Conservation (phyloP, 1,140 invertebrate genomes). For the Eriosoma lanigerum region DNA sequence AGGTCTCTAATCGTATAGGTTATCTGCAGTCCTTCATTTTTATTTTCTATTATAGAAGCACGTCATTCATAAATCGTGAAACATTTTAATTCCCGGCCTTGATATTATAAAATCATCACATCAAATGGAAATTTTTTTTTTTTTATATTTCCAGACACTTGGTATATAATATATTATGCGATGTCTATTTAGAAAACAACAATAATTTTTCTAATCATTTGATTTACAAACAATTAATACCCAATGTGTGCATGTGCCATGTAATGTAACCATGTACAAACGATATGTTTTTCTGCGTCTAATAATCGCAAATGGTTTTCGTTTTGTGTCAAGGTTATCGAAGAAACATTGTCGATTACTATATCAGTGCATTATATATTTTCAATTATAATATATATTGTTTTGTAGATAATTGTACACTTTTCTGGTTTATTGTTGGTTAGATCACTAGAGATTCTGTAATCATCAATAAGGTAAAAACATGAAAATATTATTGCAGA, state of each 20-base stretch:
- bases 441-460: background rate
- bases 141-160: background rate
- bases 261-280: too few relatives aligned
- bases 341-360: conserved; percentile 12
- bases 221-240: conserved; percentile 8
- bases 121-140: background rate
- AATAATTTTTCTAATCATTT: conserved; percentile 15
- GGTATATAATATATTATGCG: background rate
- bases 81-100: conserved; percentile 26
- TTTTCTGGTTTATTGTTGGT: background rate
- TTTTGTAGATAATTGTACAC: background rate
- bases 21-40: conserved; percentile 16
- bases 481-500: background rate
- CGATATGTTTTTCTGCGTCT: background rate
- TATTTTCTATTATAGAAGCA: background rate
- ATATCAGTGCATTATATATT: background rate
- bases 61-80: background rate
- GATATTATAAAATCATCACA: conserved; percentile 21
- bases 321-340: conserved; percentile 36
- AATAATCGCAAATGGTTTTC: conserved; percentile 14
- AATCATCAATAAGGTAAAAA: background rate
- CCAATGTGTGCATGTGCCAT: too few relatives aligned
- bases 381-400: background rate
- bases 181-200: background rate
- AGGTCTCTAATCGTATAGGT: conserved; percentile 22